A percentile compares a stretch with the other conserved stretches of the same genome.
phyloP scores from a whole-genome alignment of 2,797 vertebrate genomes.

The Phalanger gymnotis region DNA sequence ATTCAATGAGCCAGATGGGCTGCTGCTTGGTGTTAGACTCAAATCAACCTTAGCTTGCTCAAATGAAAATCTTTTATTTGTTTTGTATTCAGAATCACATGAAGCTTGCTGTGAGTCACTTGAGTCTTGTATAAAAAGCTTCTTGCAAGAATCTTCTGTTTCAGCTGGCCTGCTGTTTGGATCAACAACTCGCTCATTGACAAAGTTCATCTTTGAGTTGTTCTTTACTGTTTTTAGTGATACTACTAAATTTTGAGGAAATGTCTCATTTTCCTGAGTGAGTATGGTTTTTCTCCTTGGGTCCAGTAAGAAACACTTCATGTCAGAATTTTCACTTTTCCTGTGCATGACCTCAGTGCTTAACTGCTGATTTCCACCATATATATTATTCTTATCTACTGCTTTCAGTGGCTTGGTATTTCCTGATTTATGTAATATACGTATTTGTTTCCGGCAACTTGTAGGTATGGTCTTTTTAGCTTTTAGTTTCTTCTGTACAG shows the following conservation, averaged over 20 bases:
- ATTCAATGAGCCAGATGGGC: background rate
- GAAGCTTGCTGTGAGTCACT: constrained; percentile 47
- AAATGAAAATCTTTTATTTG: constrained; percentile 33
- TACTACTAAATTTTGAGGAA: constrained; percentile 42
- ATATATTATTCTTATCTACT: constrained; percentile 15
- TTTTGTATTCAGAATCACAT: constrained; percentile 33
- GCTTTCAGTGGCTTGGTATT: constrained; percentile 47
- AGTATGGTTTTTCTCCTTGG: constrained; percentile 21
- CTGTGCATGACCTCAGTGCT: constrained; percentile 1
- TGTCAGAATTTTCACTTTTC: constrained; percentile 40
- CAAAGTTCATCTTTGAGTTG: constrained; percentile 43
- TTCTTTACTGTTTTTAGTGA: constrained; percentile 54
- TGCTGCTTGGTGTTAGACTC: background rate
- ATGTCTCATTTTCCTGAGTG: constrained; percentile 28
- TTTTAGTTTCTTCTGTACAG: constrained; percentile 67
- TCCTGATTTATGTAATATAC: constrained; percentile 63
- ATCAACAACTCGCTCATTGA: constrained; percentile 37
- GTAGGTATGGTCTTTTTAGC: constrained; percentile 75
- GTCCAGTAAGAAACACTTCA: constrained; percentile 44
- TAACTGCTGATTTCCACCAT: constrained; percentile 55
- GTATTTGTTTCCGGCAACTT: constrained; percentile 76
- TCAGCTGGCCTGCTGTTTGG: constrained; percentile 32
- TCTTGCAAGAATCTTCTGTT: constrained; percentile 33
- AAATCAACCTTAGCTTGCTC: constrained; percentile 39
- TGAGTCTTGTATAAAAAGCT: constrained; percentile 23